A percentile compares a stretch with the other conserved stretches of the same genome.
phyloP scores from a whole-genome alignment of 2,888 invertebrate genomes.

The Cordilura impudica region DNA sequence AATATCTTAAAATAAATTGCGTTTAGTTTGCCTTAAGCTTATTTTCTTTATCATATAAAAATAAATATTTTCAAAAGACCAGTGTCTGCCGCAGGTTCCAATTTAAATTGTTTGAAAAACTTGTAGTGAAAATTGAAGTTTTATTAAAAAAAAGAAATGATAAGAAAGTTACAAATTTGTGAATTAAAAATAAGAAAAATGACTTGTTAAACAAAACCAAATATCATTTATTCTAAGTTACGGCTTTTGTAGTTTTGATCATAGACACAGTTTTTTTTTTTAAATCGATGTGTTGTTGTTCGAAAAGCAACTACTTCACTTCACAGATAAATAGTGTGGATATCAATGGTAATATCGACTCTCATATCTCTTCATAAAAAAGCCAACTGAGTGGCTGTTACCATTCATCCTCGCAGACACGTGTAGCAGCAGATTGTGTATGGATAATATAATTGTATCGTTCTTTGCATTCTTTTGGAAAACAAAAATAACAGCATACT shows the following conservation, averaged over 20 bases:
- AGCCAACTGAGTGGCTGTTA: not conserved
- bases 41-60: too few species aligned
- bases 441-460: not conserved
- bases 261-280: not conserved
- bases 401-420: not conserved
- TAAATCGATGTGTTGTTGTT: slow-evolving; percentile 5
- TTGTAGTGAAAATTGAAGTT: not conserved
- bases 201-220: slow-evolving; percentile 36
- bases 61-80: too few species aligned
- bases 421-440: not conserved
- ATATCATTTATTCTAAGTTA: slow-evolving; percentile 35
- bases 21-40: too few species aligned
- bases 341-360: slow-evolving; percentile 64
- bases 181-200: not conserved
- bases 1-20: too few species aligned
- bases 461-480: not conserved
- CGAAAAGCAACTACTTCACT: slow-evolving; percentile 1
- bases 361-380: slow-evolving; percentile 37
- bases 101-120: not conserved
- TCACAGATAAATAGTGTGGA: slow-evolving; percentile 26
- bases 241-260: not conserved
- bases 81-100: too few species aligned
- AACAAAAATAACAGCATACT: not conserved
- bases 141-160: not conserved
- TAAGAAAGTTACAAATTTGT: not conserved